Conservation (phyloP, 2,797 vertebrate species). For the Halcyon badia region DNA sequence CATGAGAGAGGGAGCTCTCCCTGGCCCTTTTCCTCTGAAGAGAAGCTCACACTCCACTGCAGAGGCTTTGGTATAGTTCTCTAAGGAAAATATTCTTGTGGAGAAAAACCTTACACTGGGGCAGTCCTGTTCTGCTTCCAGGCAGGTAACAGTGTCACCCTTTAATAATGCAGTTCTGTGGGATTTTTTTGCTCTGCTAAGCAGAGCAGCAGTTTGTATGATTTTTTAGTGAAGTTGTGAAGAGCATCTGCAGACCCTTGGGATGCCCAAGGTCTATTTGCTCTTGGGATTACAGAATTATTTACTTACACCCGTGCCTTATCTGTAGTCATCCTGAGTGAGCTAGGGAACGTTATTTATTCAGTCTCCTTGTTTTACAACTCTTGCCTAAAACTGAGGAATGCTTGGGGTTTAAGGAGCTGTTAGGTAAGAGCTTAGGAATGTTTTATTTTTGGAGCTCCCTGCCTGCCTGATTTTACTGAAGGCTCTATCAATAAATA, state of each 20-base stretch:
- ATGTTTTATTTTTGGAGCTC: background rate
- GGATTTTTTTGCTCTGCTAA: background rate
- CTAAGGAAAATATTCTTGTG: background rate
- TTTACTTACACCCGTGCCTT: background rate
- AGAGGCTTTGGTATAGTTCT: background rate
- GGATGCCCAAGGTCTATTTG: background rate
- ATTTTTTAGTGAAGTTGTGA: background rate
- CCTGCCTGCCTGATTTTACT: background rate
- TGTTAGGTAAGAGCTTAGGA: background rate
- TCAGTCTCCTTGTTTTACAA: background rate
- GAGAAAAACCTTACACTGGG: background rate
- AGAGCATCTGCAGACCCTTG: background rate
- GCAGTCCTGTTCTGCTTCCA: background rate
- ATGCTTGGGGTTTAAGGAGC: background rate
- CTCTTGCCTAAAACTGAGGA: background rate
- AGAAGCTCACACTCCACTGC: background rate
- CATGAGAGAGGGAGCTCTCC: background rate
- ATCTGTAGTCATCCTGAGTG: background rate
- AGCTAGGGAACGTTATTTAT: background rate
- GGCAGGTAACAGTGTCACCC: background rate
- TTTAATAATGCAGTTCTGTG: background rate
- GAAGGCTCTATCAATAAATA: background rate
- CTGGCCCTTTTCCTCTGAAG: background rate
- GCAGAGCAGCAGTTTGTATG: background rate
- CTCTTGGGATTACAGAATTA: background rate